A percentile compares a stretch with the other conserved stretches of the same genome.
Evolutionary conservation across 2,113 vertebrate genomes (phyloP).

Genomic region (Neodontobutis hainanensis): DNA sequence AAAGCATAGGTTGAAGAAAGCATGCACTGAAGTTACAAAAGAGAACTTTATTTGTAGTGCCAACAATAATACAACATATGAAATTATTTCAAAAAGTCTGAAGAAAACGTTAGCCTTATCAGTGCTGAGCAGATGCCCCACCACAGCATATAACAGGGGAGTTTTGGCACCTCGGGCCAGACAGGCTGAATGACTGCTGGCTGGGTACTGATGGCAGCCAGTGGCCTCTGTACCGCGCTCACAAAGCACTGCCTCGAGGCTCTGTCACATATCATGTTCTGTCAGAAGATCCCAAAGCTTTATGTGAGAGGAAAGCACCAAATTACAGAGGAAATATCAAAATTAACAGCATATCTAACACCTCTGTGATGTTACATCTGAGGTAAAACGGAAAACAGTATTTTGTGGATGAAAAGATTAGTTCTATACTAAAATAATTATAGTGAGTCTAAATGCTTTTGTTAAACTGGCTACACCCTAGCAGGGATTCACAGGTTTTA

Average conservation of each 20-base stretch:
- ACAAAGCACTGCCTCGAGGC: conserved; percentile 54
- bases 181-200: conserved; percentile 32
- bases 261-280: conserved; percentile 41
- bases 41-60: conserved; percentile 27
- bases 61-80: conserved; percentile 46
- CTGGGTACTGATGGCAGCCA: conserved; percentile 51
- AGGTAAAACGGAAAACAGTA: neutral
- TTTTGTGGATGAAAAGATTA: conserved; percentile 1
- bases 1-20: conserved; percentile 16
- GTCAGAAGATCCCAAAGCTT: conserved; percentile 42
- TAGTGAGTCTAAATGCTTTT: neutral
- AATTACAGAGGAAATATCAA: conserved; percentile 10
- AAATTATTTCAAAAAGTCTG: conserved; percentile 61
- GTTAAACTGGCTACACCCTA: no score
- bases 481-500: no score
- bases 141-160: conserved; percentile 39
- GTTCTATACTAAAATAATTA: conserved; percentile 24
- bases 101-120: conserved; percentile 67
- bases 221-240: conserved; percentile 43
- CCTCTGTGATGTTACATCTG: neutral
- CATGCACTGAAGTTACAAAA: neutral
- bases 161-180: conserved; percentile 56
- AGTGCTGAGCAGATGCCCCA: conserved; percentile 62
- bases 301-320: conserved; percentile 12
- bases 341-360: neutral